Percentiles rank a stretch among this genome's conserved stretches.
phyloP scores from a whole-genome alignment of 2,113 vertebrate species.

The Bambusicola thoracicus region DNA sequence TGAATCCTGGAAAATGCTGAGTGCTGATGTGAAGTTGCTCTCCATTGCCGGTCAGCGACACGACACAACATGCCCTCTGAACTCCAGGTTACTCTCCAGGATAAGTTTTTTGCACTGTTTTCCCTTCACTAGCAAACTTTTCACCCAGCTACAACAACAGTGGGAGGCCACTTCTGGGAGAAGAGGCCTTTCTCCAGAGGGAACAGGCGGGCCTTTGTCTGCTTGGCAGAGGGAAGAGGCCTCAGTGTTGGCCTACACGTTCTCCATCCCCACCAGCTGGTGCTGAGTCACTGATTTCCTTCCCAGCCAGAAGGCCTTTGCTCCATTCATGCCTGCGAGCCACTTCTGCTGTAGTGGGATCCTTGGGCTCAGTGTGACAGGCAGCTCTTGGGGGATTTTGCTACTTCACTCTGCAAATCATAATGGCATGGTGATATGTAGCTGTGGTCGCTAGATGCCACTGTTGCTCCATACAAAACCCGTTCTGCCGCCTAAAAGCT shows the following conservation, averaged over 20 bases:
- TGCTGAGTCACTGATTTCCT: background rate
- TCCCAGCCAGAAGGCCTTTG: background rate
- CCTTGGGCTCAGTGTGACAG: background rate
- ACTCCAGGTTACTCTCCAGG: background rate
- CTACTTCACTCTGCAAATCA: background rate
- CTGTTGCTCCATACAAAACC: constrained; percentile 37
- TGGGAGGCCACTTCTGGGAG: background rate
- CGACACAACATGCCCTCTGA: background rate
- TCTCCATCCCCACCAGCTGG: background rate
- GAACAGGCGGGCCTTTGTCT: background rate
- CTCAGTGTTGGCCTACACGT: background rate
- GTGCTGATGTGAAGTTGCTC: background rate
- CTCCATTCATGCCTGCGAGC: background rate
- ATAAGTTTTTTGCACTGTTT: background rate
- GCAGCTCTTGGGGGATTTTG: background rate
- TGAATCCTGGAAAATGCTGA: background rate
- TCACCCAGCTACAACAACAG: constrained; percentile 11
- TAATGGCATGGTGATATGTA: rapidly evolving
- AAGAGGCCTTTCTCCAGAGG: background rate
- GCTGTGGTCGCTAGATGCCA: constrained; percentile 67
- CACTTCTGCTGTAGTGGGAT: rapidly evolving
- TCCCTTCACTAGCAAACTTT: background rate
- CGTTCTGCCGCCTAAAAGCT: rapidly evolving
- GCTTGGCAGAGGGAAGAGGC: background rate
- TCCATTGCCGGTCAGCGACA: background rate